These are phyloP conservation scores for Cryptosula pallasiana DNA, from an alignment of 2,888 invertebrate species.

Conservation along the genomic window DNA sequence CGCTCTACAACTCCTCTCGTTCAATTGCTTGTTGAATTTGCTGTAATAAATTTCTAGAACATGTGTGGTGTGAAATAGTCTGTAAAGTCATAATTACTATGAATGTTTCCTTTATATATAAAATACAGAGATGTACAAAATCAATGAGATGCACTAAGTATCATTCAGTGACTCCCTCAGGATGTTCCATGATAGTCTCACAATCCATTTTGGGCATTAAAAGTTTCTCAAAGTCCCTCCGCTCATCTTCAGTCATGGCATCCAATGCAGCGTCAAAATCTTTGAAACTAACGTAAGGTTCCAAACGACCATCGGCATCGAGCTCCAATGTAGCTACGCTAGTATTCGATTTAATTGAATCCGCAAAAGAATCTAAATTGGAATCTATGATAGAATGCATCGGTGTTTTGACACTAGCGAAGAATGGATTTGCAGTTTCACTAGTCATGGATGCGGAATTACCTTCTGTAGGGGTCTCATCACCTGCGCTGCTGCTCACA, in stretches of 20 bases:
- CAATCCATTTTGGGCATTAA: constrained; percentile 16
- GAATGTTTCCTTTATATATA: no score
- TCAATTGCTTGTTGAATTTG: no score
- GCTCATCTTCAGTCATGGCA: constrained; percentile 41
- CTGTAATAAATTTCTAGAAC: no score
- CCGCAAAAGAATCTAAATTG: neutral
- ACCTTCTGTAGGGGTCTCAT: neutral
- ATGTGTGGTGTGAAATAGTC: no score
- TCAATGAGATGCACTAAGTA: no score
- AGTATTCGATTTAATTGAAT: neutral
- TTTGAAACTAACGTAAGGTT: constrained; percentile 77
- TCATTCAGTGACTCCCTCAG: neutral
- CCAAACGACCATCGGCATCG: constrained; percentile 67
- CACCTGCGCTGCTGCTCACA: neutral
- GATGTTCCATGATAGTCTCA: constrained; percentile 18
- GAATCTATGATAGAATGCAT: constrained; percentile 1
- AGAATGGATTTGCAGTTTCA: neutral
- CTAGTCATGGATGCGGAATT: neutral
- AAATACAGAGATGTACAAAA: no score
- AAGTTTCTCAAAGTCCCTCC: constrained; percentile 35
- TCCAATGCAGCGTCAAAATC: constrained; percentile 57
- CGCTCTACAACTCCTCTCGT: no score
- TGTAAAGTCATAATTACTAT: no score
- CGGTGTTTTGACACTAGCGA: neutral
- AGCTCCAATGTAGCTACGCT: constrained; percentile 48